Evolutionary conservation across 2,888 invertebrate species (phyloP).

Genomic region (Agapostemon virescens): DNA sequence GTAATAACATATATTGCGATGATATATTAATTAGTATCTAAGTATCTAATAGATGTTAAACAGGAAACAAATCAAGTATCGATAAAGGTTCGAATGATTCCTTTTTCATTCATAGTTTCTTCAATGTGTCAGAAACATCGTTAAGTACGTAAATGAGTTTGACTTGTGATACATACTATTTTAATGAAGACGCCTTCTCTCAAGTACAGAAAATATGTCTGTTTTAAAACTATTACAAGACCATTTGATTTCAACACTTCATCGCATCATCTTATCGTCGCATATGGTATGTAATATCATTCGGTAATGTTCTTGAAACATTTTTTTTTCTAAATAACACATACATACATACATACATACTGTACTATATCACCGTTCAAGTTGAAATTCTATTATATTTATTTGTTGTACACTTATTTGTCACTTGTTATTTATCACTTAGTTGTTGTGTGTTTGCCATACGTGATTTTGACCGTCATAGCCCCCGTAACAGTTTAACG

Average conservation of each 20-base stretch:
- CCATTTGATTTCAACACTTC: conserved; percentile 58
- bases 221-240: conserved; percentile 39
- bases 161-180: conserved; percentile 15
- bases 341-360: too few species aligned
- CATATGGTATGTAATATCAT: conserved; percentile 64
- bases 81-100: conserved; percentile 39
- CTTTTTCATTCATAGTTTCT: conserved; percentile 73
- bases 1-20: not conserved
- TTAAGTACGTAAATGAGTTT: conserved; percentile 69
- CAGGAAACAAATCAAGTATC: not conserved
- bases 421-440: conserved; percentile 15
- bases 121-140: conserved; percentile 77
- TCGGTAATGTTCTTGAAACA: not conserved
- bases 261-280: conserved; percentile 53
- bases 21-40: not conserved
- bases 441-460: not conserved
- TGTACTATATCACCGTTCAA: not conserved
- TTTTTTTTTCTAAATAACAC: not conserved
- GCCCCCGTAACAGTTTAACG: not conserved
- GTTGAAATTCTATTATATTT: not conserved
- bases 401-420: conserved; percentile 5
- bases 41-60: conserved; percentile 7
- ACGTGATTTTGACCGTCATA: conserved; percentile 13
- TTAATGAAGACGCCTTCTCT: conserved; percentile 14
- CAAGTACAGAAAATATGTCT: conserved; percentile 24